Conservation (phyloP, 1,140 invertebrate species). For the Chrysomallon squamiferum region DNA sequence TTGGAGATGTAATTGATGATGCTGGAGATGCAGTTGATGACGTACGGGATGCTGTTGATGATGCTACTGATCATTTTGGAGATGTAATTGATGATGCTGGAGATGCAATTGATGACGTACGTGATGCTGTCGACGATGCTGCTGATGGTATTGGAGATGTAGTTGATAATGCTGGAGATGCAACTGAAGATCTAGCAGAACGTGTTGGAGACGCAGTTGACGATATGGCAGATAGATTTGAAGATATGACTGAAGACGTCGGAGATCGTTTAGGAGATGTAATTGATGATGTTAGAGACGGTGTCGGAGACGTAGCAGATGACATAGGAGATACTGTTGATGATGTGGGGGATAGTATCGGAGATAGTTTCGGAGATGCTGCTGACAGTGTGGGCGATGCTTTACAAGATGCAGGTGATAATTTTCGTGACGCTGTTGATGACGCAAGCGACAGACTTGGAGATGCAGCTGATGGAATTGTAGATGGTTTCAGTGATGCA, state of each 20-base stretch:
- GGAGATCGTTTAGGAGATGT: not conserved
- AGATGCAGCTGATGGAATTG: not conserved
- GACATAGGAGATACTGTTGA: not conserved
- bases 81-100: not conserved
- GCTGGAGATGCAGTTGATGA: not conserved
- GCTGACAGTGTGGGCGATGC: not conserved
- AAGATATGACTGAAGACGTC: not conserved
- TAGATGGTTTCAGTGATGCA: not conserved
- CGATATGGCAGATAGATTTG: not conserved
- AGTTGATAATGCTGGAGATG: not conserved
- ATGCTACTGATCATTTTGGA: not conserved
- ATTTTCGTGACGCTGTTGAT: not conserved
- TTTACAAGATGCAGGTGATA: not conserved
- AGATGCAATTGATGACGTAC: not conserved
- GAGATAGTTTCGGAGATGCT: not conserved
- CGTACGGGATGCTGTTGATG: not conserved
- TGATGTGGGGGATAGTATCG: not conserved
- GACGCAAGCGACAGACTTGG: not conserved
- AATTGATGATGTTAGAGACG: not conserved
- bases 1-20: constrained; percentile 1
- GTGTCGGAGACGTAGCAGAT: not conserved
- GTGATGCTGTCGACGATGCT: not conserved
- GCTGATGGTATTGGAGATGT: not conserved
- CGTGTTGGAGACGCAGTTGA: not conserved
- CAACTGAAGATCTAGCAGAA: not conserved